Base-by-base conservation (phyloP, 2,888 invertebrate species). In the Synergus japonicus region DNA sequence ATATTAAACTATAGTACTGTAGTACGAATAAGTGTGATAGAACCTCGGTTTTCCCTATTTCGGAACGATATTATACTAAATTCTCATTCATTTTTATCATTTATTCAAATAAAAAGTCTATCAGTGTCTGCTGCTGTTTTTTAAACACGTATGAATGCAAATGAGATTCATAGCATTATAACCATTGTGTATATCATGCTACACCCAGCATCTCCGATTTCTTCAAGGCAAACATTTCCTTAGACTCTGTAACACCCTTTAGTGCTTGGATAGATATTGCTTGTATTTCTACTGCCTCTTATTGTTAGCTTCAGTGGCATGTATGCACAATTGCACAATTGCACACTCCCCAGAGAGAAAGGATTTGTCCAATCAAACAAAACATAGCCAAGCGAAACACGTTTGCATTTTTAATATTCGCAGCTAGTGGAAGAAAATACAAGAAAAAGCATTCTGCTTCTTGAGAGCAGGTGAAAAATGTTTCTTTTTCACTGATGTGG, bases 201-300 rank as follows among this genome's bases (percentile, higher is more conserved):
- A 66, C 66, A 43, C 5, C 2, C 43, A 43, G 66, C 66, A 18
- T 66, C 66, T 66, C 66, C 43, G 18, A 43, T 66, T 66, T 66
- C 66, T 66, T 66, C 43, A 43, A 66, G 66, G 66, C 54, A 60
- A 65, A 54, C 66, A 58, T 44, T 43, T 65, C 69, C 18, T 66
- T 63, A 43, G 58, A 5, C 22, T 63, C 46, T 76, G 76, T 76
- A 78, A 15, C 69, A 49, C 46, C 64, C 76, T 63, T 63, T 18
- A 22, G 49, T 73, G 29, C 37, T 73, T 49, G 60, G n/a, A 58
- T 43, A 76, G 63, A 69, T 76, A 67, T 60, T 78, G 54, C 65
- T 44, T 54, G 64, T 66, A 67, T 77, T 43, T 78, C 54, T 73
- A 18, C 66, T 43, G 66, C 44, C 18, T 66, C 66, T 44, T 44